Base-by-base conservation (phyloP, 2,113 vertebrate species). In the Saiga tatarica region DNA sequence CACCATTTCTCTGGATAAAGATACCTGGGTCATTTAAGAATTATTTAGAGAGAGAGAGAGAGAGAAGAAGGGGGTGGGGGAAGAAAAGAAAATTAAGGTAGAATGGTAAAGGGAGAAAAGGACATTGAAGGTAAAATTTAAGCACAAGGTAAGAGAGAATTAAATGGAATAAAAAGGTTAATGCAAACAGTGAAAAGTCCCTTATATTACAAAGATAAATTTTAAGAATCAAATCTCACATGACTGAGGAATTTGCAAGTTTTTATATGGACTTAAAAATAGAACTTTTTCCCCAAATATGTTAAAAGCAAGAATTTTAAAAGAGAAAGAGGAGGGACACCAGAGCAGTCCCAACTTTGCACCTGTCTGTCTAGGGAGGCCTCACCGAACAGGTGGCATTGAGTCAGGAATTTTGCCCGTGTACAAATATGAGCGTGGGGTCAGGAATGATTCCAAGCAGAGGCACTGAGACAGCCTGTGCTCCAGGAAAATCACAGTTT, bases 361-460 rank as follows among this genome's bases (percentile, higher is more conserved):
- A 1, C 3, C 2, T 5, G 3, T 11, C 8, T 26, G 3, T 79
- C 52, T 12, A 11, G 23, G 8, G 39, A 7, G 42, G 53, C 28
- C 83, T 83, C 52, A 3, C 28, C 1, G 0, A 88, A 42, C 45
- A 30, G 52, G 62, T 50, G 23, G 62, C 81, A 67, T 6, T 33
- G 64, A 85, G 47, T 67, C 7, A 53, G 62, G 76, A 76, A 45
- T 96, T 62, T 42, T 28, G 30, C 84, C 62, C 76, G 16, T 0
- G 39, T 33, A 60, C 53, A 25, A n/a, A n/a, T 39, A 10, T 28
- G 19, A n/a, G 33, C 0, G 0, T n/a, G 28, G 19, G 19, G 5
- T 52, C 71, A 42, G 87, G 39, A 78, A 50, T 11, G 25, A 55
- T n/a, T 25, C 28, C 55, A 26, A n/a, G 26, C 3, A 4, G 26